A percentile compares a stretch with the other conserved stretches of the same genome.
These are phyloP conservation scores for Sphenopsis melanotis DNA, from an alignment of 2,797 vertebrate species.

Conservation along the genomic window DNA sequence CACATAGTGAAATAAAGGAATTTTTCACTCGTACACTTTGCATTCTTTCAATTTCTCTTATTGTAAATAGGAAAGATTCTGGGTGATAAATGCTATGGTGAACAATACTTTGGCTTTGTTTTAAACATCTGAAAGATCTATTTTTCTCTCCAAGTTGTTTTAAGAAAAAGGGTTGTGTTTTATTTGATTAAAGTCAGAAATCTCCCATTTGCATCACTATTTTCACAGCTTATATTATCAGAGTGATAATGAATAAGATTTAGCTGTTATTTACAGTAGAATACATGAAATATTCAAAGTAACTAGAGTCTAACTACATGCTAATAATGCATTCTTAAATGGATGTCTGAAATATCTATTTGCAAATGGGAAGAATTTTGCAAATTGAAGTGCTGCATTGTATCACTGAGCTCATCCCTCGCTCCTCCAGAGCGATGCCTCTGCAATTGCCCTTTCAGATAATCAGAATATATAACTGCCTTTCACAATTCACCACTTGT, in stretches of 20 bases:
- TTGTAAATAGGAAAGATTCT: not conserved
- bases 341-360: not conserved
- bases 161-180: not conserved
- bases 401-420: not conserved
- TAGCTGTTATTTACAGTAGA: constrained; percentile 17
- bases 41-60: not conserved
- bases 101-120: not conserved
- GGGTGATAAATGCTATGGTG: not conserved
- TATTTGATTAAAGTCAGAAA: constrained; percentile 16
- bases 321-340: not conserved
- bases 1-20: not conserved
- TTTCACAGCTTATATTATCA: not conserved
- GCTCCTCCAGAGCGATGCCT: not conserved
- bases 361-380: not conserved
- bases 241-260: not conserved
- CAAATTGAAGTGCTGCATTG: not conserved
- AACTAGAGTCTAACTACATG: not conserved
- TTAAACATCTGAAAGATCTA: not conserved
- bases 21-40: not conserved
- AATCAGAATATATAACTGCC: constrained; percentile 18
- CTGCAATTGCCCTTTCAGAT: not conserved
- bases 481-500: constrained; percentile 4
- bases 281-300: constrained; percentile 23
- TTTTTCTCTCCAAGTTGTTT: not conserved
- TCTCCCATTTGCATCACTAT: not conserved